A percentile compares a stretch with the other conserved stretches of the same genome.
Evolutionary conservation across 64 coral and sea anemone species (phyloP).

Genomic region (Stylophora pistillata): DNA sequence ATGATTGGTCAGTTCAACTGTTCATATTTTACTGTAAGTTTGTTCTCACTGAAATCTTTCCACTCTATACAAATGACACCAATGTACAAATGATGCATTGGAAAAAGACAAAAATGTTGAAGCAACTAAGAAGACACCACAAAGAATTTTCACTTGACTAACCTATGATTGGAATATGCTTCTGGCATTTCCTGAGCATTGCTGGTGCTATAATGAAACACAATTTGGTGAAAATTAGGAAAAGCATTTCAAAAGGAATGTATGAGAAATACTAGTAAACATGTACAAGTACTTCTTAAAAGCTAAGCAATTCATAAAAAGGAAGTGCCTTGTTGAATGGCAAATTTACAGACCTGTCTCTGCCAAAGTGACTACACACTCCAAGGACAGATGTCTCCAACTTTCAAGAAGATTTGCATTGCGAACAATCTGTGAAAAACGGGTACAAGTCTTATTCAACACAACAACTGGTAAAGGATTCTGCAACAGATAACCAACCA

Average conservation of each 20-base stretch:
- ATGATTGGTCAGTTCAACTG: no score
- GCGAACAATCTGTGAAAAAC: conserved; percentile 52
- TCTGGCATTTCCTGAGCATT: conserved; percentile 82
- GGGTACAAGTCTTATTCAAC: no score
- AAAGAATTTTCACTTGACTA: not conserved
- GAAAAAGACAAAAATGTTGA: no score
- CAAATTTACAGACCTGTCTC: conserved; percentile 52
- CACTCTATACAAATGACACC: no score
- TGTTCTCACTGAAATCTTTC: no score
- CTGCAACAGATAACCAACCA: no score
- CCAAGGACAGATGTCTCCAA: conserved; percentile 65
- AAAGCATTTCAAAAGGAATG: not conserved
- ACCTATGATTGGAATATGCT: conserved; percentile 76
- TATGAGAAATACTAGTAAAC: no score
- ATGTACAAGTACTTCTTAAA: no score
- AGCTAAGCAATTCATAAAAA: not conserved
- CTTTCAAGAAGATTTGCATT: conserved; percentile 56
- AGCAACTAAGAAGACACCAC: not conserved
- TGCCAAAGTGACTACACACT: conserved; percentile 76
- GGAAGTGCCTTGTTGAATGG: not conserved
- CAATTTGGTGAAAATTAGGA: not conserved
- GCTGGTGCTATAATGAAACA: conserved; percentile 55
- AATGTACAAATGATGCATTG: no score
- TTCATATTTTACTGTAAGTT: no score
- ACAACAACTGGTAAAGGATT: no score